A percentile compares a stretch with the other conserved stretches of the same genome.
Evolutionary conservation across 2,113 vertebrate species (phyloP).

Genomic region (Engystomops pustulosus): DNA sequence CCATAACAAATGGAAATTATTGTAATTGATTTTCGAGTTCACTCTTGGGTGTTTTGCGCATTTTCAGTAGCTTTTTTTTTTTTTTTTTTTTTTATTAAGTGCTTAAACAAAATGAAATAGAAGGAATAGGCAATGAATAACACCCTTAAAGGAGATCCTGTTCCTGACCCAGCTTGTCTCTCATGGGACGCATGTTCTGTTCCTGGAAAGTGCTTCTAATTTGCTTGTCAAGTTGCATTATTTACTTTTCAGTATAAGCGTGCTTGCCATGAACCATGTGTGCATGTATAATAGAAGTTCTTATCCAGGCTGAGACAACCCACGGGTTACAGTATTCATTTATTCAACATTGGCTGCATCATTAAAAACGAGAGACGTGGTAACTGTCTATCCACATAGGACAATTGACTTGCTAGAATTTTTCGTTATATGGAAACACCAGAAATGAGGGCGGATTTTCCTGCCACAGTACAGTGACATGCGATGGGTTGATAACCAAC

Average conservation of each 20-base stretch:
- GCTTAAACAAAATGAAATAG: constrained; percentile 25
- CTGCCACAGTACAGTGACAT: too few species aligned
- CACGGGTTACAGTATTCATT: background rate
- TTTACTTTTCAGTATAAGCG: background rate
- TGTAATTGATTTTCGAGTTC: constrained; percentile 54
- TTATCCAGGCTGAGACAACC: background rate
- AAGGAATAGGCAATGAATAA: constrained; percentile 14
- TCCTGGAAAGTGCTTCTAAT: constrained; percentile 8
- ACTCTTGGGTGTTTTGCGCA: constrained; percentile 47
- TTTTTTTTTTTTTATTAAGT: background rate
- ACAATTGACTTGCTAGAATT: too few species aligned
- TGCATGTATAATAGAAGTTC: background rate
- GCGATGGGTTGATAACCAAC: too few species aligned
- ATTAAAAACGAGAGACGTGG: too few species aligned
- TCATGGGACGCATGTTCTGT: constrained; percentile 8
- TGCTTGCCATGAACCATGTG: background rate
- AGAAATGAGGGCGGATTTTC: too few species aligned
- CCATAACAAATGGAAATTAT: constrained; percentile 34
- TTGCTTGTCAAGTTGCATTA: constrained; percentile 7
- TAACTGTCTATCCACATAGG: too few species aligned
- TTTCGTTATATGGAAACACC: too few species aligned
- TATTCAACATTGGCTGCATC: background rate
- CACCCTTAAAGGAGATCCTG: constrained; percentile 10
- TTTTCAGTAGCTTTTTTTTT: background rate
- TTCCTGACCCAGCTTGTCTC: constrained; percentile 27